These are phyloP conservation scores for Rhagonycha lutea DNA, from an alignment of 2,888 invertebrate species.

Conservation along the genomic window DNA sequence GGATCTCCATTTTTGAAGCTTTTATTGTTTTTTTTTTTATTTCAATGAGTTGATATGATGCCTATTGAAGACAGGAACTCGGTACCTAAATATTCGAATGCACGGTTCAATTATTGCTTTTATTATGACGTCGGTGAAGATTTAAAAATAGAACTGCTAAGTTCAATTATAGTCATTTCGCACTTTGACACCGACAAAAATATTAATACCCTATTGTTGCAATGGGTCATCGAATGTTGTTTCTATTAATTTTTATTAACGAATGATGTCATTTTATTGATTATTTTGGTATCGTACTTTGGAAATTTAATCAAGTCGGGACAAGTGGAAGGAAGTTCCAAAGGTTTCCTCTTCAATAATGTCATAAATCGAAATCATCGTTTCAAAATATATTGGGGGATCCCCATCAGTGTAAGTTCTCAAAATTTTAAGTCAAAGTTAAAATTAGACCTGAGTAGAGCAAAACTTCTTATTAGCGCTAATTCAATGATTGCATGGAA, in stretches of 20 bases:
- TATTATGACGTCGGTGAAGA: not conserved
- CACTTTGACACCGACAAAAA: conserved; percentile 11
- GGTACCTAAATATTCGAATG: not conserved
- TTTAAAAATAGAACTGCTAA: conserved; percentile 10
- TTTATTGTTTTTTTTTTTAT: not conserved
- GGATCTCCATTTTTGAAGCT: no score
- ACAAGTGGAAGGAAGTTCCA: not conserved
- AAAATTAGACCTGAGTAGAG: not conserved
- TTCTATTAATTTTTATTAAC: not conserved
- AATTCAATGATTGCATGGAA: not conserved
- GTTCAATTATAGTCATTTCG: conserved; percentile 11
- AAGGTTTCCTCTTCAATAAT: not conserved
- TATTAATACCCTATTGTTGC: conserved; percentile 8
- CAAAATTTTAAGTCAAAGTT: not conserved
- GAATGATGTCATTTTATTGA: not conserved
- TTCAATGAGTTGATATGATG: not conserved
- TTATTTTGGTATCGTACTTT: not conserved
- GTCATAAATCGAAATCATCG: not conserved
- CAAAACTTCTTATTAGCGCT: no score
- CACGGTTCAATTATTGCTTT: not conserved
- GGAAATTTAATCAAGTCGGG: not conserved
- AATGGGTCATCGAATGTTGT: not conserved
- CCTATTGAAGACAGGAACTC: conserved; percentile 2
- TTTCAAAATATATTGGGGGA: not conserved
- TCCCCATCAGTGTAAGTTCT: not conserved